Percentiles rank a stretch among this genome's conserved stretches.
phyloP scores from a whole-genome alignment of 1,140 invertebrate genomes.

The Drosophila tani region DNA sequence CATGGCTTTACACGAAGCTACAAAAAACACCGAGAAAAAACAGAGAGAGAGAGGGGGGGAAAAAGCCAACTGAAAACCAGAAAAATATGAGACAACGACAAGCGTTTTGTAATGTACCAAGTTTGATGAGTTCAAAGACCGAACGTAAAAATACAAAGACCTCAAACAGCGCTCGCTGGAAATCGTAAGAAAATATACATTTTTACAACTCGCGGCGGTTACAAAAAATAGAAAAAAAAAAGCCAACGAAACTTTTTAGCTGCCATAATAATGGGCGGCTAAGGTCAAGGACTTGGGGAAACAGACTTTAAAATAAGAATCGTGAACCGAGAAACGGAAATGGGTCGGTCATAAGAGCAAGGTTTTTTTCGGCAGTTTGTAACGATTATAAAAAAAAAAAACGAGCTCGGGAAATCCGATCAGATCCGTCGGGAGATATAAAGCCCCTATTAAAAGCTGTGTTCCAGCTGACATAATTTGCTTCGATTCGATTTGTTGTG shows the following conservation, averaged over 20 bases:
- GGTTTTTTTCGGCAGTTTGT: slow-evolving; percentile 21
- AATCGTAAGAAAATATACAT: slow-evolving; percentile 59
- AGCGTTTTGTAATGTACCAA: slow-evolving; percentile 50
- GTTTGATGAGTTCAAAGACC: slow-evolving; percentile 71
- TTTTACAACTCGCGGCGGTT: slow-evolving; percentile 57
- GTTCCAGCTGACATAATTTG: slow-evolving; percentile 37
- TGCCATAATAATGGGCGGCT: slow-evolving; percentile 30
- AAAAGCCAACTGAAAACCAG: slow-evolving; percentile 36
- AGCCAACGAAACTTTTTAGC: slow-evolving; percentile 35
- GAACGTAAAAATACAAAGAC: slow-evolving; percentile 54
- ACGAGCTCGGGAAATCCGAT: slow-evolving; percentile 1
- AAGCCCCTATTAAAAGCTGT: slow-evolving; percentile 17
- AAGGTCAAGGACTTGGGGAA: slow-evolving; percentile 68
- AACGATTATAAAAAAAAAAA: slow-evolving; percentile 22
- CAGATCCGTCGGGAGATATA: slow-evolving; percentile 12
- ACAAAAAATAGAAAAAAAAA: slow-evolving; percentile 37
- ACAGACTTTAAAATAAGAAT: slow-evolving; percentile 30
- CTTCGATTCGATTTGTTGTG: slow-evolving; percentile 23
- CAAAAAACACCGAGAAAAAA: background rate
- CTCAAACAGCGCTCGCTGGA: slow-evolving; percentile 53
- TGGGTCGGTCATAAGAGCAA: slow-evolving; percentile 58
- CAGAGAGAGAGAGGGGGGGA: background rate
- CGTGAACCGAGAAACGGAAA: slow-evolving; percentile 41
- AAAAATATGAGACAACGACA: slow-evolving; percentile 44
- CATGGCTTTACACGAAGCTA: slow-evolving; percentile 12